A percentile compares a stretch with the other conserved stretches of the same genome.
phyloP scores from a whole-genome alignment of 2,888 invertebrate species.

The Hydrotaea diabolus region DNA sequence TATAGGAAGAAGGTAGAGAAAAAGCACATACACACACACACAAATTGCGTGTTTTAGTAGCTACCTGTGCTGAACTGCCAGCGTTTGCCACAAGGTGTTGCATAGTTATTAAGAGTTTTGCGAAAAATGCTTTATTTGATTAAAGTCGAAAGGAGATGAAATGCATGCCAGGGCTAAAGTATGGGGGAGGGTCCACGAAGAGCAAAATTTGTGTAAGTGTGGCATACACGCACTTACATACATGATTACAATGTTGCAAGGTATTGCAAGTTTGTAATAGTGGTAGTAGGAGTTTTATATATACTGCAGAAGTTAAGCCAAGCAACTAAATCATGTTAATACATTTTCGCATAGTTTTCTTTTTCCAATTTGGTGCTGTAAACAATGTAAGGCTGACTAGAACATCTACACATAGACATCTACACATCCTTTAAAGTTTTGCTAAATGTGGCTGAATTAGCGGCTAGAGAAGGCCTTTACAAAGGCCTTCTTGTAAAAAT shows the following conservation, averaged over 20 bases:
- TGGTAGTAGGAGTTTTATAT: background rate
- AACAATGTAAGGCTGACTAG: background rate
- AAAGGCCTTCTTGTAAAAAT: too few relatives aligned
- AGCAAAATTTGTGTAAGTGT: background rate
- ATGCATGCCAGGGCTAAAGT: background rate
- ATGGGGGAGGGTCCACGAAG: background rate
- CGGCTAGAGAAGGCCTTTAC: too few relatives aligned
- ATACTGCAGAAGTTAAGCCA: background rate
- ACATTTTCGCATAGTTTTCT: conserved; percentile 16
- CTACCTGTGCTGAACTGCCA: background rate
- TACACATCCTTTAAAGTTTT: too few relatives aligned
- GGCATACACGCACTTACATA: background rate
- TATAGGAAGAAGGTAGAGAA: background rate
- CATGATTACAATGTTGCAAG: background rate
- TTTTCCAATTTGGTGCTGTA: background rate
- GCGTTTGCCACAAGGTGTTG: conserved; percentile 30
- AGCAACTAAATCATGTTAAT: conserved; percentile 31
- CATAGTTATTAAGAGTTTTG: conserved; percentile 31
- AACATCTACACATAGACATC: too few relatives aligned
- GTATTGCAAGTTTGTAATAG: background rate
- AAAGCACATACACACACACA: too few relatives aligned
- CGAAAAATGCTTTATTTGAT: conserved; percentile 23
- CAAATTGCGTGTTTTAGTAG: too few relatives aligned
- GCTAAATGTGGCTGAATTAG: too few relatives aligned
- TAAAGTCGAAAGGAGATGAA: background rate